Percentiles rank a stretch among this genome's conserved stretches.
These are phyloP conservation scores for Cynoglossus semilaevis DNA, from an alignment of 2,113 vertebrate species.

Conservation along the genomic window DNA sequence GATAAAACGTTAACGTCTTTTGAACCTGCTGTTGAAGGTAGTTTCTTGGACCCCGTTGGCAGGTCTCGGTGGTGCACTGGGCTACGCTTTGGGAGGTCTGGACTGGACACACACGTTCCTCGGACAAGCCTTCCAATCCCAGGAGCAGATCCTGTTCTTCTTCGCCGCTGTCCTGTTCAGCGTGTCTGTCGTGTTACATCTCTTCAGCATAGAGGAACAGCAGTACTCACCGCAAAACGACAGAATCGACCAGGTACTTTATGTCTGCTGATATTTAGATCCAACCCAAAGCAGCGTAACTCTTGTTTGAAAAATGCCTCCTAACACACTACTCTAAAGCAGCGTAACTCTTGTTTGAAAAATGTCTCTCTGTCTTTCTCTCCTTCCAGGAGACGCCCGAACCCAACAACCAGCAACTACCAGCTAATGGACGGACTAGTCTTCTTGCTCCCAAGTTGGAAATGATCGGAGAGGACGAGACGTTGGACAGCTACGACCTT, in stretches of 20 bases:
- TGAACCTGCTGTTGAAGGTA: not conserved
- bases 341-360: not conserved
- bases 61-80: constrained; percentile 94
- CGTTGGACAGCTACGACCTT: constrained; percentile 71
- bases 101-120: constrained; percentile 97
- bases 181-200: constrained; percentile 86
- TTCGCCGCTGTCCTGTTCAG: constrained; percentile 91
- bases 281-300: not conserved
- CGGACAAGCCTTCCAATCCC: constrained; percentile 84
- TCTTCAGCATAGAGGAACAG: constrained; percentile 93
- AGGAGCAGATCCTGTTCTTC: constrained; percentile 96
- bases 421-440: constrained; percentile 59
- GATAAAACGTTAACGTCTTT: not conserved
- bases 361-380: not conserved
- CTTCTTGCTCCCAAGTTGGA: constrained; percentile 69
- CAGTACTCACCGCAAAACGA: constrained; percentile 87
- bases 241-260: constrained; percentile 72
- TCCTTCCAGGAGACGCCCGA: constrained; percentile 61
- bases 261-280: not conserved
- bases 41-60: not conserved
- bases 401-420: constrained; percentile 41
- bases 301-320: not conserved
- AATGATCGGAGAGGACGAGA: constrained; percentile 78
- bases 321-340: not conserved
- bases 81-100: constrained; percentile 93